Evolutionary conservation across 1,140 invertebrate species (phyloP).

Genomic region (Drosophila pandora): DNA sequence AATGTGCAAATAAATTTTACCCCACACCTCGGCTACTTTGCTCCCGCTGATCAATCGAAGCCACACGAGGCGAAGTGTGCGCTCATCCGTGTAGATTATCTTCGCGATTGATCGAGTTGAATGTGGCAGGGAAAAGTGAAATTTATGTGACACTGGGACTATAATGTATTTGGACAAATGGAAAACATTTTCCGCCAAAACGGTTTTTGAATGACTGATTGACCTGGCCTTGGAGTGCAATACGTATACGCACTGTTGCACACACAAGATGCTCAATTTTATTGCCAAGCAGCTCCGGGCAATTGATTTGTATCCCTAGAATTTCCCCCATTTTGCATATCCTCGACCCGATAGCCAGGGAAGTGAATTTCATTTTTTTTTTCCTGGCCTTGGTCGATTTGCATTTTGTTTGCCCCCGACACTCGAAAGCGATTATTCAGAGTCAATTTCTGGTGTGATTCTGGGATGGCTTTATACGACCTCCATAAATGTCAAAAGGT

Average conservation of each 20-base stretch:
- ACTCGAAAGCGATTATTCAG: slow-evolving; percentile 16
- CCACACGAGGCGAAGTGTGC: not conserved
- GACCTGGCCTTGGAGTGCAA: slow-evolving; percentile 28
- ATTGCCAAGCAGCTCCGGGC: slow-evolving; percentile 17
- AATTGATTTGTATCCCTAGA: slow-evolving; percentile 43
- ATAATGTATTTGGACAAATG: slow-evolving; percentile 34
- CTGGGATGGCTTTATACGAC: slow-evolving; percentile 13
- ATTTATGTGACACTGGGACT: not conserved
- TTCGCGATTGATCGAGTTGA: not conserved
- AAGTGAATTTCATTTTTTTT: slow-evolving; percentile 25
- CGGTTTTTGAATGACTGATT: slow-evolving; percentile 60
- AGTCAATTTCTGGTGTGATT: slow-evolving; percentile 1
- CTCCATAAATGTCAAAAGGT: slow-evolving; percentile 56
- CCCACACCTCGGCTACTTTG: slow-evolving; percentile 3
- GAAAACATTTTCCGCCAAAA: slow-evolving; percentile 32
- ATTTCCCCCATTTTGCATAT: slow-evolving; percentile 38
- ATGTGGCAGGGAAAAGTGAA: not conserved
- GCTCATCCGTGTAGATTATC: not conserved
- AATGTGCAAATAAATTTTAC: slow-evolving; percentile 57
- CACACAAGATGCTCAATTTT: slow-evolving; percentile 28
- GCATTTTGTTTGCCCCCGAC: slow-evolving; percentile 32
- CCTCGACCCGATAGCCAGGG: slow-evolving; percentile 17
- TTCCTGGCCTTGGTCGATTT: slow-evolving; percentile 35
- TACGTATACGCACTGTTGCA: slow-evolving; percentile 59
- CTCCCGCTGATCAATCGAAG: slow-evolving; percentile 4